Base-by-base conservation (phyloP, 2,113 vertebrate genomes). In the Bungarus multicinctus region DNA sequence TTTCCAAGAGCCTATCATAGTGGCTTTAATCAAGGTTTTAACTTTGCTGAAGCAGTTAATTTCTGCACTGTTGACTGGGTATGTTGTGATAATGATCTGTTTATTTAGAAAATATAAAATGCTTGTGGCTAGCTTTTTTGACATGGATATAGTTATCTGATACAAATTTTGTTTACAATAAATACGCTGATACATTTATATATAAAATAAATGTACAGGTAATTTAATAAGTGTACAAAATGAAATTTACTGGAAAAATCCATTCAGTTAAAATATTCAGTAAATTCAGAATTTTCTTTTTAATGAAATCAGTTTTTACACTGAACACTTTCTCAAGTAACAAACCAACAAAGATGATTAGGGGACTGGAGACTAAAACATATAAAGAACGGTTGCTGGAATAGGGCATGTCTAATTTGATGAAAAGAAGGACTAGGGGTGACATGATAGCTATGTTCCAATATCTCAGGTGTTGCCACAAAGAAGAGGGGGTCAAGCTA, bases 51-150 rank as follows among this genome's bases (percentile, higher is more conserved):
- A 96, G 99, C 99, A 3, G 99, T 99, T 90, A 99, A 99, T 97
- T 99, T 99, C 98, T 99, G 99, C 96, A 99, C 99, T 0, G 98
- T 99, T 55, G 99, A 99, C 53, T 99, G 99, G 99, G 99, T 99
- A 98, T 1, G 98, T 95, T 93, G 92, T 69, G 54, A 25, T 91
- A 39, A 85, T 39, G 12, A 85, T 25, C 23, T 53, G 39, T 53
- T 90, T 58, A 58, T 54, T 81, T 93, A 55, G 43, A 39, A 86
- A 93, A 89, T 18, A 60, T 39, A 55, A 89, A 16, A 25, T 23
- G 14, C 3, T 25, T 74, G 34, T 92, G 30, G 87, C 11, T 92
- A 57, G 27, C 1, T 89, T 89, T 89, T 89, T 22, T 2, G 10
- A 39, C 57, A 34, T 12, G 14, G 74, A 81, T 81, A 81, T 69